phyloP scores from a whole-genome alignment of 1,140 invertebrate species.

The Helicoverpa zea region DNA sequence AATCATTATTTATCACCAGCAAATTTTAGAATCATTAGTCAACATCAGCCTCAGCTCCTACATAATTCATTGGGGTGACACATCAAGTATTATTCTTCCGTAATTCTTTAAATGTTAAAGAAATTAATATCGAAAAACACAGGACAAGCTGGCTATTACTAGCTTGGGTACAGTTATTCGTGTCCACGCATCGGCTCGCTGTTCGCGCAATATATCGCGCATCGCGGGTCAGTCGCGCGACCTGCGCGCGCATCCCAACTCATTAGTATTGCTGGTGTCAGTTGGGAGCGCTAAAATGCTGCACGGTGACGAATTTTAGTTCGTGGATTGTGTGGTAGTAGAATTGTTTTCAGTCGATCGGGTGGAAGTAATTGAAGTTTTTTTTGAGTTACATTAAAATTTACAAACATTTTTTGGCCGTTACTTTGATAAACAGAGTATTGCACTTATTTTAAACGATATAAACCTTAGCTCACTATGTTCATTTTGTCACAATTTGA shows the following conservation, averaged over 20 bases:
- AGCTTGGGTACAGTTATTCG: conserved; percentile 22
- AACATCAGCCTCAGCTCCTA: too few relatives aligned
- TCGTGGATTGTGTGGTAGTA: not conserved
- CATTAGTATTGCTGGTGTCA: conserved; percentile 62
- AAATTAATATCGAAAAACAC: too few relatives aligned
- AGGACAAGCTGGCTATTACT: not conserved
- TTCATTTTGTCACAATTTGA: not conserved
- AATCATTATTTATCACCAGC: too few relatives aligned
- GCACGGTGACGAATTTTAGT: not conserved
- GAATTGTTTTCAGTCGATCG: too few relatives aligned
- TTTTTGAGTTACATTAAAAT: too few relatives aligned
- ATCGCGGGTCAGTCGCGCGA: conserved; percentile 57
- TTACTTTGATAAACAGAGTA: too few relatives aligned
- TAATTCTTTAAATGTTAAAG: too few relatives aligned
- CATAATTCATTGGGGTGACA: too few relatives aligned
- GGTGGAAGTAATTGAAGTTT: too few relatives aligned
- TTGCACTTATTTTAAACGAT: not conserved
- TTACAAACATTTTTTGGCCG: too few relatives aligned
- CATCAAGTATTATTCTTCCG: too few relatives aligned
- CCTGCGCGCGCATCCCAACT: conserved; percentile 62
- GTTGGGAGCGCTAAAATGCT: conserved; percentile 39
- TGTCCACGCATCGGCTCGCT: conserved; percentile 33
- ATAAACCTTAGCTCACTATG: not conserved
- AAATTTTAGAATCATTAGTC: too few relatives aligned
- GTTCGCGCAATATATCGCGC: conserved; percentile 56